Base-by-base conservation (phyloP, 2,113 vertebrate species). In the Brachyistius frenatus region DNA sequence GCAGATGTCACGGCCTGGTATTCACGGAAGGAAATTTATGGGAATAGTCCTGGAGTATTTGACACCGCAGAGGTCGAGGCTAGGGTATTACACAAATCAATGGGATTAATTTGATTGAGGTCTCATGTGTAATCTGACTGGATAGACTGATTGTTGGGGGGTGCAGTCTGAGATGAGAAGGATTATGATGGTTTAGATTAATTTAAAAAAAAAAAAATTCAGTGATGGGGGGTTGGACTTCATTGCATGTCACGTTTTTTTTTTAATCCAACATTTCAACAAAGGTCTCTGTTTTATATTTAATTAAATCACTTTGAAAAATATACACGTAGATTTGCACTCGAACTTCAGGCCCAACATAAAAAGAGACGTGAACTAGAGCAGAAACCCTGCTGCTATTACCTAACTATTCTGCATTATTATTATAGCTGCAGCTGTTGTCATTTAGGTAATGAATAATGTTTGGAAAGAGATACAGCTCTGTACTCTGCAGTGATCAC, bases 81-180 rank as follows among this genome's bases (percentile, higher is more conserved):
- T 60, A 66, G 88, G 89, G 76, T 81, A 79, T 90, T 72, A 84
- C 83, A 80, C 11, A 5, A 88, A 91, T 91, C 90, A 90, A 91
- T 91, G 88, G 85, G 85, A 88, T 91, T 90, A 86, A 88, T 91
- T 86, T 88, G 88, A 90, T 89, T 78, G 86, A 80, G 82, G 89
- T 90, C 76, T 85, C 61, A 61, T 86, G 80, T 83, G 63, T 93
- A 93, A 93, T 91, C 88, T 87, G 84, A 86, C 78, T 65, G 74
- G 73, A 80, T 86, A 47, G 57, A 62, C 31, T 85, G 87, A 88
- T 84, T 84, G 80, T 80, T 68, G 15, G 35, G 54, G 66, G 64
- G 66, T 23, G 15, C 36, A 46, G 88, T 79, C 68, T 68, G 70
- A 83, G 80, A 86, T 87, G 73, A 88, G 84, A 69, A 56, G 80